phyloP scores from a whole-genome alignment of 2,113 vertebrate species.

The Myocastor coypus region DNA sequence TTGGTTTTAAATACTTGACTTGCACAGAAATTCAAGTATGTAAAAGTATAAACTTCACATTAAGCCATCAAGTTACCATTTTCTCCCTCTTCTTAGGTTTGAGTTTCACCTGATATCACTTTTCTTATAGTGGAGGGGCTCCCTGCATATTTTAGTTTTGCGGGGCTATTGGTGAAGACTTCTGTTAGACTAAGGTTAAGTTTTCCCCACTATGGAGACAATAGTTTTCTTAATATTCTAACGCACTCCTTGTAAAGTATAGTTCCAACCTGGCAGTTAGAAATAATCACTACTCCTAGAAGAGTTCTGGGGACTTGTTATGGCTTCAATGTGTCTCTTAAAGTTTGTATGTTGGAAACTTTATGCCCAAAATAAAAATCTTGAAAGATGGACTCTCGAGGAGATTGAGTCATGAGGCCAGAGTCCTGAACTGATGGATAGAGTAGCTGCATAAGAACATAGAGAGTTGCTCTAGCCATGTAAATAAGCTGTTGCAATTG shows the following conservation, averaged over 20 bases:
- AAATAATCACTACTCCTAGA: neutral
- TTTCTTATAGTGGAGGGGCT: neutral
- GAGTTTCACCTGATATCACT: neutral
- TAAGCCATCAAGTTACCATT: neutral
- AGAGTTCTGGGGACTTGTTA: neutral
- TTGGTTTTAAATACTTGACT: slow-evolving; percentile 7
- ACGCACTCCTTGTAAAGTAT: neutral
- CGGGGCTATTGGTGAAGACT: neutral
- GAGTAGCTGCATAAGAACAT: no score
- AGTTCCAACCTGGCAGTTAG: neutral
- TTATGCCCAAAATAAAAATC: neutral
- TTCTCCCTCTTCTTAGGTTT: neutral
- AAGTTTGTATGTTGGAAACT: neutral
- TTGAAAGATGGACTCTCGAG: neutral
- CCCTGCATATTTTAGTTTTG: neutral
- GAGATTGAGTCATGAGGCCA: neutral
- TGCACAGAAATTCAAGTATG: neutral
- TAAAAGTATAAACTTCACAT: neutral
- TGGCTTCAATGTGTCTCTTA: neutral
- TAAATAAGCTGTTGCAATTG: no score
- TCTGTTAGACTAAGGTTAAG: neutral
- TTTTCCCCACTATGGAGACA: neutral
- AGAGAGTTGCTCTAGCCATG: no score
- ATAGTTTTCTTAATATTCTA: neutral
- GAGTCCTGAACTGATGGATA: neutral